A percentile compares a stretch with the other conserved stretches of the same genome.
Evolutionary conservation across 64 coral and sea anemone species (phyloP).

Genomic region (Acropora tenuis): DNA sequence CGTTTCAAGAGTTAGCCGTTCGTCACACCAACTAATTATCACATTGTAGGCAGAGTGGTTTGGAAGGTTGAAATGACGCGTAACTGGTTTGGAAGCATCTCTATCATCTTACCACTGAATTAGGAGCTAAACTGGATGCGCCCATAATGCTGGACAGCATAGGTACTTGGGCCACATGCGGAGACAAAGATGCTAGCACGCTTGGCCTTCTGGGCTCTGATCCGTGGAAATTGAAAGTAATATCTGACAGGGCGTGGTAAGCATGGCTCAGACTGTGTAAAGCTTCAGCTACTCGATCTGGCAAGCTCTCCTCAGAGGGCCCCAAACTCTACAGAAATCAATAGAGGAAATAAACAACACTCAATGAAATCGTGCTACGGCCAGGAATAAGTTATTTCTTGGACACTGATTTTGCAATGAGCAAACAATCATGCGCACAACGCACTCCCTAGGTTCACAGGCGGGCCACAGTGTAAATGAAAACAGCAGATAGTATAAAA

Average conservation of each 20-base stretch:
- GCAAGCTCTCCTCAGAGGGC: constrained; percentile 88
- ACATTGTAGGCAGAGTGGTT: too few relatives aligned
- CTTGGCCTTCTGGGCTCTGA: constrained; percentile 80
- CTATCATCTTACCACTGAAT: constrained; percentile 21
- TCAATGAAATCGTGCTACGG: too few relatives aligned
- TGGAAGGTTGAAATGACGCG: too few relatives aligned
- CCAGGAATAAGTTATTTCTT: too few relatives aligned
- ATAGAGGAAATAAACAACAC: background rate
- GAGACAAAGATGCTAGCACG: constrained; percentile 79
- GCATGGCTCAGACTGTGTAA: constrained; percentile 95
- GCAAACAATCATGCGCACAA: too few relatives aligned
- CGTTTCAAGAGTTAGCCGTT: too few relatives aligned
- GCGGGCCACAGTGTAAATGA: too few relatives aligned
- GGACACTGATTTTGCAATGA: too few relatives aligned
- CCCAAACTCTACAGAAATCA: constrained; percentile 61
- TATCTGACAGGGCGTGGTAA: constrained; percentile 95
- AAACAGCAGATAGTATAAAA: too few relatives aligned
- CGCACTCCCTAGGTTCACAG: too few relatives aligned
- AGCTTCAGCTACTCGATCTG: constrained; percentile 91
- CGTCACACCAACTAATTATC: too few relatives aligned
- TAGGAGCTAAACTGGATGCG: constrained; percentile 32
- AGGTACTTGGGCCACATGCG: constrained; percentile 49
- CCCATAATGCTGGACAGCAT: constrained; percentile 62
- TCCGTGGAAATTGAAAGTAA: constrained; percentile 84
- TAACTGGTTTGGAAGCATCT: too few relatives aligned